These are phyloP conservation scores for Epinotia ramella DNA, from an alignment of 2,888 invertebrate species.

Conservation along the genomic window DNA sequence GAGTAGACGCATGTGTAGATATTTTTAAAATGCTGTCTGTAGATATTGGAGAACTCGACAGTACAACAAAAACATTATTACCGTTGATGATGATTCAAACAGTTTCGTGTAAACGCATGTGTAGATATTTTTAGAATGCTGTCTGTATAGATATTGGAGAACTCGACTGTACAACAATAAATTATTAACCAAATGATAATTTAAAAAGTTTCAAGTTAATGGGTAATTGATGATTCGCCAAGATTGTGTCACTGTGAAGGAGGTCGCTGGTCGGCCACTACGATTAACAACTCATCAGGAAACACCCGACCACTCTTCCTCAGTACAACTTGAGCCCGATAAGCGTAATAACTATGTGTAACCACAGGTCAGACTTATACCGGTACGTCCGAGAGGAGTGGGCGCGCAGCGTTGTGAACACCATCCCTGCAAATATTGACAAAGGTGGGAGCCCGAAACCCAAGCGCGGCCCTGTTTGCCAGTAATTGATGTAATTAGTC, in stretches of 20 bases:
- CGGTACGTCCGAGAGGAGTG: background rate
- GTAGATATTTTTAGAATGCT: too few species aligned
- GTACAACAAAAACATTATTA: too few species aligned
- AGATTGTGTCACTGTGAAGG: background rate
- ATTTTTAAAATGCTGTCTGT: too few species aligned
- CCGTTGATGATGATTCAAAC: too few species aligned
- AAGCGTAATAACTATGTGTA: background rate
- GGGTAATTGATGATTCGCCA: background rate
- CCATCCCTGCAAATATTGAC: slow-evolving; percentile 78
- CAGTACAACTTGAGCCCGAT: background rate
- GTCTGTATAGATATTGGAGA: too few species aligned
- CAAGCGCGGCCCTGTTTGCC: slow-evolving; percentile 76
- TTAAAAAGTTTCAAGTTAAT: background rate
- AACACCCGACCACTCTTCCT: background rate
- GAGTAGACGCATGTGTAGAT: too few species aligned
- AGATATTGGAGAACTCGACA: too few species aligned
- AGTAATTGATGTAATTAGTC: slow-evolving; percentile 86
- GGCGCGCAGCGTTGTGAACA: background rate
- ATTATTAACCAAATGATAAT: background rate
- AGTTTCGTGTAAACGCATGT: too few species aligned
- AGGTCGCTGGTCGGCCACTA: background rate
- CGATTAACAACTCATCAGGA: background rate
- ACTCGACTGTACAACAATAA: too few species aligned
- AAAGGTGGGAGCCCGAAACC: slow-evolving; percentile 82
- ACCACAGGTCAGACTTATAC: background rate